Percentiles rank a stretch among this genome's conserved stretches.
phyloP scores from a whole-genome alignment of 2,888 invertebrate species.

The Drosophila fungiperda region DNA sequence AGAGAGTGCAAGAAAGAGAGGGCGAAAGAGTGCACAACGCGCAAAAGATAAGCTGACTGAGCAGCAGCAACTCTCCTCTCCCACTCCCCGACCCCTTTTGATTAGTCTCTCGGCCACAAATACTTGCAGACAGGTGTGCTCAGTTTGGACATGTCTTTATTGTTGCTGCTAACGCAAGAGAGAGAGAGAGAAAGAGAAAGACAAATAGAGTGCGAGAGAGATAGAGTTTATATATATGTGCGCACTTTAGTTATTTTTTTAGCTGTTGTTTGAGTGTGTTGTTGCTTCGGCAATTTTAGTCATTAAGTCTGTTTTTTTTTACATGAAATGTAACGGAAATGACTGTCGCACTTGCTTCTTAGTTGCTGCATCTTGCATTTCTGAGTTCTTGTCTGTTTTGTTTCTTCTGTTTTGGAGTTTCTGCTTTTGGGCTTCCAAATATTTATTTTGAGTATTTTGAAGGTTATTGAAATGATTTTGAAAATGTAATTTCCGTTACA shows the following conservation, averaged over 20 bases:
- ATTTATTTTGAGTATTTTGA: neutral
- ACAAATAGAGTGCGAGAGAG: slow-evolving; percentile 8
- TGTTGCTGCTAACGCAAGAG: slow-evolving; percentile 25
- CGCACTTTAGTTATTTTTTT: slow-evolving; percentile 2
- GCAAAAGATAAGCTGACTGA: slow-evolving; percentile 53
- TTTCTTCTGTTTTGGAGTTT: slow-evolving; percentile 1
- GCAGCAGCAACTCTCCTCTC: slow-evolving; percentile 35
- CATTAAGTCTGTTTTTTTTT: slow-evolving; percentile 47
- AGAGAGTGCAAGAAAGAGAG: neutral
- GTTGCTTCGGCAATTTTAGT: slow-evolving; percentile 49
- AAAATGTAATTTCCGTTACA: neutral
- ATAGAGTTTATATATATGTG: slow-evolving; percentile 13
- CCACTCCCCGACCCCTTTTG: neutral
- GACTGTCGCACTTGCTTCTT: slow-evolving; percentile 40
- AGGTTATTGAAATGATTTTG: neutral
- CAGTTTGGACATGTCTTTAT: slow-evolving; percentile 24
- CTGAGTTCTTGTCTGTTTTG: neutral
- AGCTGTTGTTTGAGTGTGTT: slow-evolving; percentile 22
- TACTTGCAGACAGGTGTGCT: slow-evolving; percentile 57
- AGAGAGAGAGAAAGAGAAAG: slow-evolving; percentile 2
- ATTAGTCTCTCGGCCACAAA: slow-evolving; percentile 29
- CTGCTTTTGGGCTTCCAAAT: slow-evolving; percentile 15
- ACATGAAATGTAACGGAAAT: slow-evolving; percentile 69
- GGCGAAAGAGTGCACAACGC: slow-evolving; percentile 41
- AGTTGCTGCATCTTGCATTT: neutral